Conservation (phyloP, 2,113 vertebrate genomes). For the Campylorhamphus procurvoides region DNA sequence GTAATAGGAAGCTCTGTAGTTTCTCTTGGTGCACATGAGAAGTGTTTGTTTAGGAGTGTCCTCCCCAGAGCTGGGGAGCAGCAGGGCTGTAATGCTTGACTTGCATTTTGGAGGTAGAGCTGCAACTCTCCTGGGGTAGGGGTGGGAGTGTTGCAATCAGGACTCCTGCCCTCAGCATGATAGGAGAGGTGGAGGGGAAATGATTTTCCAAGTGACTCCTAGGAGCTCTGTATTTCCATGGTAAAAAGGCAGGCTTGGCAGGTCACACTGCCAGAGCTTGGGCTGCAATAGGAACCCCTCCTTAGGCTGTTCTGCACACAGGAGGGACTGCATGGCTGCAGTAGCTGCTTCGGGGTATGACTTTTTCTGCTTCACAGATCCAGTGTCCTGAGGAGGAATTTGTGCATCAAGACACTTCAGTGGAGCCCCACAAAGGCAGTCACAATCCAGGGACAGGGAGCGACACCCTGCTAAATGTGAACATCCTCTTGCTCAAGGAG, state of each 20-base stretch:
- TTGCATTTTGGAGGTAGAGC: constrained; percentile 14
- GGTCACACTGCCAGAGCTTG: not conserved
- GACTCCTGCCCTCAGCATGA: not conserved
- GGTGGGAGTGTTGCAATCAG: not conserved
- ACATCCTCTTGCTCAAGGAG: not conserved
- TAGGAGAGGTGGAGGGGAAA: constrained; percentile 33
- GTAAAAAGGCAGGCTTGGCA: not conserved
- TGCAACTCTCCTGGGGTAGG: not conserved
- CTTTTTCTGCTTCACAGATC: not conserved
- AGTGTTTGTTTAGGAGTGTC: constrained; percentile 63
- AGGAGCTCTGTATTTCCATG: not conserved
- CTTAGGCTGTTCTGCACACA: not conserved
- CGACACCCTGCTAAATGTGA: not conserved
- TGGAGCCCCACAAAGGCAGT: not conserved
- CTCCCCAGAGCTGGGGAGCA: constrained; percentile 40
- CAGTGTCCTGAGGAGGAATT: not conserved
- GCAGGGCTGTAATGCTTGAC: not conserved
- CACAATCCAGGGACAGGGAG: not conserved
- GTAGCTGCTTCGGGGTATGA: accelerated
- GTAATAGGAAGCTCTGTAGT: constrained; percentile 77
- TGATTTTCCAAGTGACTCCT: not conserved
- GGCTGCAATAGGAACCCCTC: not conserved
- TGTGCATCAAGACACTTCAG: not conserved
- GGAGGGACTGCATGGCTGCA: not conserved
- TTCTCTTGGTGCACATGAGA: constrained; percentile 73